These are phyloP conservation scores for Strix aluco DNA, from an alignment of 2,113 vertebrate genomes.

Conservation along the genomic window DNA sequence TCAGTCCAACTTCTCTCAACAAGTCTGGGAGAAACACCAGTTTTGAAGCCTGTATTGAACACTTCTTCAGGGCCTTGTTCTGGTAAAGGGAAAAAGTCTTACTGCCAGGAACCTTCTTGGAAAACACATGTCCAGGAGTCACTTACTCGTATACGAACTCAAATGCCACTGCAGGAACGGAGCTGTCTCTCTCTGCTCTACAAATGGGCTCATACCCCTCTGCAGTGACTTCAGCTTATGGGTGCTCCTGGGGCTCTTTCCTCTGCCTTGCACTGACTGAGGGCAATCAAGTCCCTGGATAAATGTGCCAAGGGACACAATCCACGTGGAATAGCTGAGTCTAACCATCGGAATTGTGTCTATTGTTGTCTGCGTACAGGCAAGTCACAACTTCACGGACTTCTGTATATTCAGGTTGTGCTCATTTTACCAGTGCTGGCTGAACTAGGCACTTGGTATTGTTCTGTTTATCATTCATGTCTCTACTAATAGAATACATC, in stretches of 20 bases:
- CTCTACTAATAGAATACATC: background rate
- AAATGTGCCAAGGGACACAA: background rate
- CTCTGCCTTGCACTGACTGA: background rate
- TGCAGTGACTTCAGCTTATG: background rate
- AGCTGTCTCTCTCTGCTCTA: background rate
- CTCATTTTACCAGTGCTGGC: background rate
- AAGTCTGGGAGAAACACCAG: background rate
- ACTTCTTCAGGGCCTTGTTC: background rate
- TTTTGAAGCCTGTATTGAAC: background rate
- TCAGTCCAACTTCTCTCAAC: background rate
- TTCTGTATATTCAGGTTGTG: background rate
- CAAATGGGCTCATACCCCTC: background rate
- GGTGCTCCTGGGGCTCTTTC: background rate
- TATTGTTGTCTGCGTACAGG: accelerated
- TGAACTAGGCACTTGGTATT: background rate
- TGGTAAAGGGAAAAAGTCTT: background rate
- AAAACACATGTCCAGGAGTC: accelerated
- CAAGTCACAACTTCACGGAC: background rate
- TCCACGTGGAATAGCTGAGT: background rate
- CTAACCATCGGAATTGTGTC: background rate
- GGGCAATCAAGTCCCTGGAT: accelerated
- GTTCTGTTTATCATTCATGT: background rate
- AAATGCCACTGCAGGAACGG: background rate
- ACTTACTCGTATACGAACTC: background rate
- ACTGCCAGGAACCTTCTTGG: background rate